Evolutionary conservation across 2,888 invertebrate species (phyloP), one percentile per base, ranked within the genome.

Genomic region (Embidobia sp.): DNA sequence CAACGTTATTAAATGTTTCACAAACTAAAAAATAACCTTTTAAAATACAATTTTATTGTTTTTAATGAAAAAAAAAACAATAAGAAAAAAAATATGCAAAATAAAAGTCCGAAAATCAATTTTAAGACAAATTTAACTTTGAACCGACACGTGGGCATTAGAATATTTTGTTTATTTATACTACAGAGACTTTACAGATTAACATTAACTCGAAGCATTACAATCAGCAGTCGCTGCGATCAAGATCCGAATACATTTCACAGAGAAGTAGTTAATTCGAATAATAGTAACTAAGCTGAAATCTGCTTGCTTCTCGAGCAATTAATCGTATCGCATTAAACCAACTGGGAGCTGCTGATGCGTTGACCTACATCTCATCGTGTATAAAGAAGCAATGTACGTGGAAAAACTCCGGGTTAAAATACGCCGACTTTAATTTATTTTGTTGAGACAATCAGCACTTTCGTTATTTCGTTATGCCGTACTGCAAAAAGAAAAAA

Each of bases 371-470:
- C 37, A 72, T 61, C 37, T 29, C 51, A 11, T 18, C 22, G 16
- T 11, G 51, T 33, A 53, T 16, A 46, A 72, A 53, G 46, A 22
- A 37, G 22, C 31, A 8, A 15, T 10, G n/a, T 37, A 31, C n/a
- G 53, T 10, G 7, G 29, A 53, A 72, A 72, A 59, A 42, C 2
- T 37, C n/a, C n/a, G 46, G 29, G 19, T 59, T 53, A 70, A 72
- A 70, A 63, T 55, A 63, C 70, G 61, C 46, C 37, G 61, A 19
- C 11, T 51, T 72, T 55, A 72, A 72, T 72, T 63, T 63, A 63
- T 53, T 70, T 59, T 46, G 59, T 33, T 42, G 61, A 40, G 42
- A 53, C 35, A 51, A 59, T 59, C 53, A 70, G 44, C 61, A 61
- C 37, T 49, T 44, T 61, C 27, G 35, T 31, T 46, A 37, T 46